A percentile compares a stretch with the other conserved stretches of the same genome.
Conservation (phyloP, 2,888 invertebrate species). For the Cryptosula pallasiana region DNA sequence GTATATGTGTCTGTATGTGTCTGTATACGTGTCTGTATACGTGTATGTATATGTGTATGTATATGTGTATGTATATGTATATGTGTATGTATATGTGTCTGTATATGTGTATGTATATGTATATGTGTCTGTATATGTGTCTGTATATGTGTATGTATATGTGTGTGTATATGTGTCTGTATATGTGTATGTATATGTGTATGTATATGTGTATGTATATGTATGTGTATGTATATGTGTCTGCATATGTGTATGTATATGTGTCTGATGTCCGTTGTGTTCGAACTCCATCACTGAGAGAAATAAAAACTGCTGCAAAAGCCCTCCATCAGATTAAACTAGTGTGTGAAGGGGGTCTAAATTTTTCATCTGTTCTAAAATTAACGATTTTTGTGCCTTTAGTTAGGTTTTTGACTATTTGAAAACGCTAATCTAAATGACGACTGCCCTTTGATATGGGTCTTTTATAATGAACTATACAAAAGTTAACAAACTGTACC, state of each 20-base stretch:
- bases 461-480: no score
- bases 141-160: neutral
- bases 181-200: neutral
- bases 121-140: neutral
- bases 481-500: no score
- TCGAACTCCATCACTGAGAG: no score
- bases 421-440: no score
- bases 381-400: no score
- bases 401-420: no score
- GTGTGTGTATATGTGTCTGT: neutral
- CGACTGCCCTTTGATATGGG: no score
- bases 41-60: neutral
- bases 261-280: no score
- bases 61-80: conserved; percentile 28
- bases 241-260: neutral
- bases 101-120: neutral
- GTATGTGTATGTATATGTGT: neutral
- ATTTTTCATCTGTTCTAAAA: no score
- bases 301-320: no score
- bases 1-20: neutral
- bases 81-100: conserved; percentile 28
- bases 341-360: no score
- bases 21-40: neutral
- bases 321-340: no score
- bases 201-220: neutral